Percentiles rank a stretch among this genome's conserved stretches.
phyloP scores from a whole-genome alignment of 2,113 vertebrate genomes.

The Forbesichthys papilliferus region DNA sequence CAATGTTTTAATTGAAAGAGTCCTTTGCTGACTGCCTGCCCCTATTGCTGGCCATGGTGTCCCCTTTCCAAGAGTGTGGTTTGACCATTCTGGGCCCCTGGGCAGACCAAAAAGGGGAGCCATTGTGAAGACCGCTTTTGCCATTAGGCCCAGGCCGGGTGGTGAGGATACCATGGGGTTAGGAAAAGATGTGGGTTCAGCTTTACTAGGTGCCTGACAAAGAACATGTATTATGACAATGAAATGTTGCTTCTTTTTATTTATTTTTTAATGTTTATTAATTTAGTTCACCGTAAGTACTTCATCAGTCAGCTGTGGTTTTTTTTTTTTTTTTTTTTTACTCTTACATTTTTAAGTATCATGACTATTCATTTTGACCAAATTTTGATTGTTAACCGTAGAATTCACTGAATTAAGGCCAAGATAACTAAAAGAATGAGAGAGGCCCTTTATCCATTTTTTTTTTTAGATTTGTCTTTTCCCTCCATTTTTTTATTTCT shows the following conservation, averaged over 20 bases:
- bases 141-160: slow-evolving; percentile 96
- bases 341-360: slow-evolving; percentile 27
- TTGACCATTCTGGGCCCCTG: slow-evolving; percentile 95
- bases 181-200: slow-evolving; percentile 94
- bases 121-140: slow-evolving; percentile 92
- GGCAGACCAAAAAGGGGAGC: slow-evolving; percentile 93
- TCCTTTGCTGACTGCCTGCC: slow-evolving; percentile 95
- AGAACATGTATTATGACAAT: slow-evolving; percentile 72
- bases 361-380: slow-evolving; percentile 15
- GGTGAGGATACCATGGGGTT: slow-evolving; percentile 95
- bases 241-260: slow-evolving; percentile 74
- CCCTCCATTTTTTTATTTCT: slow-evolving; percentile 42
- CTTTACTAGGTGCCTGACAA: slow-evolving; percentile 91
- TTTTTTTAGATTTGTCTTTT: slow-evolving; percentile 31
- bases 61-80: slow-evolving; percentile 96
- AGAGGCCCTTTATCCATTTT: slow-evolving; percentile 9
- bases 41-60: slow-evolving; percentile 96
- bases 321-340: slow-evolving; percentile 13
- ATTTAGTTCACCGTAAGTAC: slow-evolving; percentile 85
- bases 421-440: slow-evolving; percentile 1
- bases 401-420: not conserved
- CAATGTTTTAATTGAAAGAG: slow-evolving; percentile 98
- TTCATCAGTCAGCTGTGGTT: slow-evolving; percentile 54
- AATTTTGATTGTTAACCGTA: slow-evolving; percentile 11
- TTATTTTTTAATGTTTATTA: slow-evolving; percentile 53